phyloP scores from a whole-genome alignment of 2,113 vertebrate genomes.

The Percina caprodes region DNA sequence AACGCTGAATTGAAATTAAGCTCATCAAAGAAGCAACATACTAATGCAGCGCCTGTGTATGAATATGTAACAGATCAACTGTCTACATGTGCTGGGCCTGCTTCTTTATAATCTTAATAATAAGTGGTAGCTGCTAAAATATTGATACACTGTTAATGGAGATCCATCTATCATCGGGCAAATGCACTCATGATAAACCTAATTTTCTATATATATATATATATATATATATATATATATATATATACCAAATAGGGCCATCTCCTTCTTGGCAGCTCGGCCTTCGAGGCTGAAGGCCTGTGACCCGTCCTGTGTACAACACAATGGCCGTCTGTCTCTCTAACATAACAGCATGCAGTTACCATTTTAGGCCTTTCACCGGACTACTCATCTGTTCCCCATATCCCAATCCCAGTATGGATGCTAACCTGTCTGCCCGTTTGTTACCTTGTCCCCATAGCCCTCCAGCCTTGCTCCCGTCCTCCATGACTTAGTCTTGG shows the following conservation, averaged over 20 bases:
- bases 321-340: not conserved
- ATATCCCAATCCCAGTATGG: not conserved
- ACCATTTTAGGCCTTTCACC: not conserved
- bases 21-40: not conserved
- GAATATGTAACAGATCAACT: not conserved
- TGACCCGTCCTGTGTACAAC: not conserved
- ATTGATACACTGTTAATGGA: constrained; percentile 37
- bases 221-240: too few relatives aligned
- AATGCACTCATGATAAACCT: not conserved
- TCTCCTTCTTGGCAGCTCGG: not conserved
- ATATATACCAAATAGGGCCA: not conserved
- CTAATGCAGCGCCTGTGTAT: not conserved
- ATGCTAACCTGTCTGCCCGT: not conserved
- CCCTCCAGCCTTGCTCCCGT: not conserved
- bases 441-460: not conserved
- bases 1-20: not conserved
- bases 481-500: not conserved
- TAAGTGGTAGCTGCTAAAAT: constrained; percentile 22
- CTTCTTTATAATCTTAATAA: constrained; percentile 3
- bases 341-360: not conserved
- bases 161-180: not conserved
- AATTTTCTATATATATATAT: too few relatives aligned
- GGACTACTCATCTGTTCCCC: not conserved
- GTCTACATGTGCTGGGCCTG: not conserved
- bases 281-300: not conserved